Evolutionary conservation across 1,140 invertebrate genomes (phyloP), one percentile per base, ranked within the genome.

Genomic region (Cotesia chilonis): DNA sequence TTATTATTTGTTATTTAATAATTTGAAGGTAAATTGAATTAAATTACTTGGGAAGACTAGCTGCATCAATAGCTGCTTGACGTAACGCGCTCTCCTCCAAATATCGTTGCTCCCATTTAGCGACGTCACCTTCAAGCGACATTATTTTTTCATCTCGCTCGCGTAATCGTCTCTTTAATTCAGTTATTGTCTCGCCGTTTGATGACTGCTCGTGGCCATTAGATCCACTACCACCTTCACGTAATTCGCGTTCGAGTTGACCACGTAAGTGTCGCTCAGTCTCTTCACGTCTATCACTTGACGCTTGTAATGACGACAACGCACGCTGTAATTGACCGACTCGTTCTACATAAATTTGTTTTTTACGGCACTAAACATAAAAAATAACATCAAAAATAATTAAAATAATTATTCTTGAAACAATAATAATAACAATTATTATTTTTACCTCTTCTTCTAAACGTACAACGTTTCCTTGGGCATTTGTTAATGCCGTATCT

Each of bases 401-500:
- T 20, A n/a, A 72, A 72, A 1, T 52, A n/a, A 9, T 28, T 28
- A 5, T 37, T 28, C 37, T 6, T 38, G 66, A 37, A 12, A 20
- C 9, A 17, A 55, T 9, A 20, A 6, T 14, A 68, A 70, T 17
- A 38, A 10, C 51, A n/a, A 9, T 28, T 4, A 64, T 64, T 64
- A 51, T 65, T 57, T 28, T 71, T 88, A 95, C 92, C 88, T 97
- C 95, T 86, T 96, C 94, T 87, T 98, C 96, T 6, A 97, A 89
- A 57, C 93, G 89, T 20, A 96, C 92, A 59, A 97, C 94, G 84
- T 96, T 96, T 65, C 91, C 90, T 85, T 97, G 95, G 14, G 95
- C 95, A 86, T 96, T 96, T 17, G 94, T 95, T 36, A 98, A 87
- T 55, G 96, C 96, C 35, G 92, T 95, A 81, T 98, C 96, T 38